Base-by-base conservation (phyloP, 92 coral and sea anemone genomes). In the Isaurus tuberculatus region DNA sequence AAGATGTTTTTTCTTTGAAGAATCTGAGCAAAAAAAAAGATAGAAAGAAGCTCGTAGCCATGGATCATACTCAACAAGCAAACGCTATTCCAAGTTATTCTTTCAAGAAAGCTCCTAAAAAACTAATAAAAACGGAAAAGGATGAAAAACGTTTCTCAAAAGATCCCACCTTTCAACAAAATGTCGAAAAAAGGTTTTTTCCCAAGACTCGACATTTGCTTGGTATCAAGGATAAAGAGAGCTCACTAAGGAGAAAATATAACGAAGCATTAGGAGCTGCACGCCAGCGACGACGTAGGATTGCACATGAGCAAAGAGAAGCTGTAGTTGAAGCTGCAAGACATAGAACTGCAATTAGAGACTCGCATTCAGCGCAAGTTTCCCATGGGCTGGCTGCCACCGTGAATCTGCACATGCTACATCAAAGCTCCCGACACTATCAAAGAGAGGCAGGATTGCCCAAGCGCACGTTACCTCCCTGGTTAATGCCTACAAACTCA, bases 401-500 rank as follows among this genome's bases (percentile, higher is more conserved):
- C 5, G 63, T 55, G 27, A 55, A 22, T 55, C 23, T 4, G 8
- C 63, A 55, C 28, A 74, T 49, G 22, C 66, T 29, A 27, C 29
- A 3, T 8, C 65, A n/a, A n/a, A 30, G 36, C 11, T 74, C 66
- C 9, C 49, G 27, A 2, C 4, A 20, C 7, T 70, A 28, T 20
- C 51, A 43, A 7, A 37, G 19, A 10, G 33, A 26, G 69, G 2
- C 82, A 5, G 2, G 25, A 28, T 4, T 20, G 20, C 22, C 82
- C 33, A 33, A 29, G 11, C 80, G 53, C 5, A 13, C 32, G 0
- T 26, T 57, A 58, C 70, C 82, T 16, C 82, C 82, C 0, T 77
- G 82, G 82, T 46, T 77, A 28, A 77, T 77, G 82, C 82, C 82
- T 3, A 1, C 11, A 19, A 70, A 57, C 26, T 77, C 82, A 23